These are phyloP conservation scores for Salticus scenicus DNA, from an alignment of 2,888 invertebrate species.

Conservation along the genomic window DNA sequence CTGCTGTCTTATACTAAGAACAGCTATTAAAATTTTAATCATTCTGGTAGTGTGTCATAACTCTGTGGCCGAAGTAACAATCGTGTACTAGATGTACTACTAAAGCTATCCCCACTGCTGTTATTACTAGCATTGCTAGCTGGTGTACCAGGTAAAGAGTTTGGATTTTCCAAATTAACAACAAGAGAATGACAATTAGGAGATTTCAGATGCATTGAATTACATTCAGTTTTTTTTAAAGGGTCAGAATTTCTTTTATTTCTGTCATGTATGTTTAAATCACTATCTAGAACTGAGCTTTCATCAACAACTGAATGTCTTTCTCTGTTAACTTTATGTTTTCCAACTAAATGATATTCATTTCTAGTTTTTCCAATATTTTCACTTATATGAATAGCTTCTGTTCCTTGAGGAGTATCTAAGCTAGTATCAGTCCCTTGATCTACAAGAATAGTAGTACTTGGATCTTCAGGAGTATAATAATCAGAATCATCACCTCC, in stretches of 20 bases:
- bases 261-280: slow-evolving; percentile 21
- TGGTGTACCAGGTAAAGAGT: slow-evolving; percentile 69
- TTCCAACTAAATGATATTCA: slow-evolving; percentile 22
- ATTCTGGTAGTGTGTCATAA: slow-evolving; percentile 64
- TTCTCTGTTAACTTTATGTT: slow-evolving; percentile 49
- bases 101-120: slow-evolving; percentile 88
- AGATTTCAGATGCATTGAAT: slow-evolving; percentile 15
- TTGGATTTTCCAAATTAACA: slow-evolving; percentile 50
- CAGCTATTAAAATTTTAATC: not conserved
- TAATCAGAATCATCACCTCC: slow-evolving; percentile 73
- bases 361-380: slow-evolving; percentile 15
- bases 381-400: slow-evolving; percentile 27
- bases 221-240: slow-evolving; percentile 25
- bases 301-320: slow-evolving; percentile 25
- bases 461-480: slow-evolving; percentile 72
- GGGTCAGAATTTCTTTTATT: slow-evolving; percentile 38
- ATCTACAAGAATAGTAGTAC: slow-evolving; percentile 71
- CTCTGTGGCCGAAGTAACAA: slow-evolving; percentile 80
- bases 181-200: slow-evolving; percentile 37
- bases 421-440: slow-evolving; percentile 69
- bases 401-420: slow-evolving; percentile 60
- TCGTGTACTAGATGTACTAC: slow-evolving; percentile 86
- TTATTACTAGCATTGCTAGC: slow-evolving; percentile 79
- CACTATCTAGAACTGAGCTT: not conserved
- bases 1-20: not conserved